A percentile compares a stretch with the other conserved stretches of the same genome.
These are phyloP conservation scores for Trachelus iudaicus DNA, from an alignment of 2,888 invertebrate species.

Conservation along the genomic window DNA sequence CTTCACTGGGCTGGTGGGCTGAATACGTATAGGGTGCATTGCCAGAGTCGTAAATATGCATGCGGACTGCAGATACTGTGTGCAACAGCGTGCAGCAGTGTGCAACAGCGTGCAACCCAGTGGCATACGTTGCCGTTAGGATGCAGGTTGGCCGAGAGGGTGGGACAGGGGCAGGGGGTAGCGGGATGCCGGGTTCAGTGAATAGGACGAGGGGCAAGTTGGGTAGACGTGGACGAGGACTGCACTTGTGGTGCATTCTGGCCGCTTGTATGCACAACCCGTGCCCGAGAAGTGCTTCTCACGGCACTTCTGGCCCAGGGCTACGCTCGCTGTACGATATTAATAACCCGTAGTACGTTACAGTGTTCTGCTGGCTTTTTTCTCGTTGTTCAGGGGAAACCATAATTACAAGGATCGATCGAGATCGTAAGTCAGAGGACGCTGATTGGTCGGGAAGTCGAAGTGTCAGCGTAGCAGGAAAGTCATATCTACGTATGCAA, in stretches of 20 bases:
- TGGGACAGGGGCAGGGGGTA: background rate
- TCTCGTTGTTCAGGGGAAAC: background rate
- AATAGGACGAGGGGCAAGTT: background rate
- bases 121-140: slow-evolving; percentile 4
- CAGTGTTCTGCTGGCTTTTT: background rate
- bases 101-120: background rate
- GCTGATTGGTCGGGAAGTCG: background rate
- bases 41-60: background rate
- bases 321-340: background rate
- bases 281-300: background rate
- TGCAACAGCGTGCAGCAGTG: background rate
- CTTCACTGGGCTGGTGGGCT: too few relatives aligned
- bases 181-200: background rate
- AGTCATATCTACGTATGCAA: background rate
- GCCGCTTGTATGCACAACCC: background rate
- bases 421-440: background rate
- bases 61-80: background rate
- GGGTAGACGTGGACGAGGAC: background rate
- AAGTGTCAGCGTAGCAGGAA: background rate
- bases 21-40: background rate
- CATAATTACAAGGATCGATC: background rate
- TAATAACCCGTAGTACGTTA: background rate
- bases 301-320: background rate
- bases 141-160: slow-evolving; percentile 6
- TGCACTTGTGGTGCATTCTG: background rate